Evolutionary conservation across 2,888 invertebrate genomes (phyloP).

Genomic region (Drosophila eohydei): DNA sequence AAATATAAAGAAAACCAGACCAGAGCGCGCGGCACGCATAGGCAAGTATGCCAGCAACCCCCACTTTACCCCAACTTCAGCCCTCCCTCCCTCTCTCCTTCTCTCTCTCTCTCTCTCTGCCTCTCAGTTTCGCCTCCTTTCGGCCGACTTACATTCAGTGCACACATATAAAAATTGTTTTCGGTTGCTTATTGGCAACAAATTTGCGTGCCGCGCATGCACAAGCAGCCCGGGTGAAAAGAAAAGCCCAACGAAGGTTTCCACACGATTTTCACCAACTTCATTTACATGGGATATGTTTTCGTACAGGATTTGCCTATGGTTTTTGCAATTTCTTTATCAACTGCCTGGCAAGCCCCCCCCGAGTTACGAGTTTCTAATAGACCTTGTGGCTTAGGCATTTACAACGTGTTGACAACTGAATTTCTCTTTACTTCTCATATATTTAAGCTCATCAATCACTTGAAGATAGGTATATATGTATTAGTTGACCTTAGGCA

Average conservation of each 20-base stretch:
- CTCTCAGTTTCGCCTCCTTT: neutral
- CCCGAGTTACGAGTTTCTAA: slow-evolving; percentile 38
- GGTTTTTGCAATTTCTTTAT: neutral
- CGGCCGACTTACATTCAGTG: neutral
- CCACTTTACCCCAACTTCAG: neutral
- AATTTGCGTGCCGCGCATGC: slow-evolving; percentile 75
- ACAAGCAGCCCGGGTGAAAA: slow-evolving; percentile 24
- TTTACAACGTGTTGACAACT: slow-evolving; percentile 65
- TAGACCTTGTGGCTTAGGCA: slow-evolving; percentile 23
- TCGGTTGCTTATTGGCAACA: slow-evolving; percentile 78
- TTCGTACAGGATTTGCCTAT: slow-evolving; percentile 34
- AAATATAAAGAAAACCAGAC: slow-evolving; percentile 48
- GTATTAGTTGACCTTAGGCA: slow-evolving; percentile 43
- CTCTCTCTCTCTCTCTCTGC: neutral
- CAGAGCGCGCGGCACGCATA: slow-evolving; percentile 67
- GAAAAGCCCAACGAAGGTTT: slow-evolving; percentile 9
- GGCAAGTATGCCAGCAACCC: slow-evolving; percentile 47
- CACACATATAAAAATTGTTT: slow-evolving; percentile 73
- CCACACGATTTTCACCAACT: slow-evolving; percentile 52
- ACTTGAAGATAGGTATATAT: slow-evolving; percentile 19
- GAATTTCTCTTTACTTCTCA: slow-evolving; percentile 41
- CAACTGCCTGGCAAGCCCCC: neutral
- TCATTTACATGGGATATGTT: slow-evolving; percentile 54
- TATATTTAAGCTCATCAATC: slow-evolving; percentile 54
- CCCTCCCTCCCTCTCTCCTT: neutral